These are phyloP conservation scores for Dyspetes luteomarginatus DNA, from an alignment of 2,888 invertebrate species.

Conservation along the genomic window DNA sequence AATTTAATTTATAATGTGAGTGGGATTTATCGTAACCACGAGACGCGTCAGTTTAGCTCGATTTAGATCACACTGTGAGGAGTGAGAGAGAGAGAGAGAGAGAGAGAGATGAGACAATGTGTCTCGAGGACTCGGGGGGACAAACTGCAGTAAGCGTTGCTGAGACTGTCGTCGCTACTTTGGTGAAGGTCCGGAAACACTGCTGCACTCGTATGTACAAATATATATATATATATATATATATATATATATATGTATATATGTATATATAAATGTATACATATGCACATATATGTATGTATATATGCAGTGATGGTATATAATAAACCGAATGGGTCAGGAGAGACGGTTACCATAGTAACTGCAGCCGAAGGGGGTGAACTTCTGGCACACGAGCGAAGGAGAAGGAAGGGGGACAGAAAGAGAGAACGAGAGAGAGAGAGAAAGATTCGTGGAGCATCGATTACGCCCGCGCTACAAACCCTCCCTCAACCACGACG, in stretches of 20 bases:
- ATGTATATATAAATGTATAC: neutral
- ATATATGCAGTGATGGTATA: slow-evolving; percentile 24
- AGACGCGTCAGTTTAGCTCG: neutral
- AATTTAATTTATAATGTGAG: slow-evolving; percentile 33
- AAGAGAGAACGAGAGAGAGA: slow-evolving; percentile 62
- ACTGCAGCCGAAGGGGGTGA: slow-evolving; percentile 68
- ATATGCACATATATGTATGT: slow-evolving; percentile 23
- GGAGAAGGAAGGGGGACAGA: too few species aligned
- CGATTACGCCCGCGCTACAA: slow-evolving; percentile 75
- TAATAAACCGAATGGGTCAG: slow-evolving; percentile 75
- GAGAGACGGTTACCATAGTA: slow-evolving; percentile 78
- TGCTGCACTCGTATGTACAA: slow-evolving; percentile 46
- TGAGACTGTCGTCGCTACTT: slow-evolving; percentile 61
- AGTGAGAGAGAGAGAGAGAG: too few species aligned
- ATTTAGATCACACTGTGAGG: neutral
- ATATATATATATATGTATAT: neutral
- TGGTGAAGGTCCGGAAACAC: slow-evolving; percentile 54
- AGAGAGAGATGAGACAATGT: slow-evolving; percentile 46
- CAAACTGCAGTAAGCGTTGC: slow-evolving; percentile 59
- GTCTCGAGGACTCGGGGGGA: slow-evolving; percentile 51
- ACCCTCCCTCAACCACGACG: slow-evolving; percentile 64
- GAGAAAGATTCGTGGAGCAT: slow-evolving; percentile 70
- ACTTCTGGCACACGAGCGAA: slow-evolving; percentile 36
- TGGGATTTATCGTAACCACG: slow-evolving; percentile 19
- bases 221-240: neutral